phyloP scores from a whole-genome alignment of 2,797 vertebrate species.

The Falco columbarius region DNA sequence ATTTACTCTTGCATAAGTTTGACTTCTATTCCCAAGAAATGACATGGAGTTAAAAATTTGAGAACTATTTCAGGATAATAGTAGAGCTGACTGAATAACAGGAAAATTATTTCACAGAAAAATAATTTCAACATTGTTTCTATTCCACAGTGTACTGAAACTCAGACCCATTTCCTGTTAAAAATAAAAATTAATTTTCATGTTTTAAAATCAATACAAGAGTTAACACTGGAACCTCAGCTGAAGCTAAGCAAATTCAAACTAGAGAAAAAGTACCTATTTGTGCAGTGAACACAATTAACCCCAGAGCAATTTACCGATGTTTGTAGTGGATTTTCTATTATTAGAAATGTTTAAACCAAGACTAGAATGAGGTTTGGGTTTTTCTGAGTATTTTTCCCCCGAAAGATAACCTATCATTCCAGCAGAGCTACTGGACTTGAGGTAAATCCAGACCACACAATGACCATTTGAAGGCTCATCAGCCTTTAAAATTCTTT shows the following conservation, averaged over 20 bases:
- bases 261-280: neutral
- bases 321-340: constrained; percentile 14
- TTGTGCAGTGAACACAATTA: constrained; percentile 27
- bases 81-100: constrained; percentile 7
- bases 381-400: rapidly evolving
- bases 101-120: constrained; percentile 38
- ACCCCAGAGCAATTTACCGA: constrained; percentile 34
- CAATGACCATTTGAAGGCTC: neutral
- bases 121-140: constrained; percentile 25
- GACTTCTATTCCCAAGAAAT: constrained; percentile 44
- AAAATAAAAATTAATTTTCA: constrained; percentile 45
- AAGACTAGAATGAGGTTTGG: neutral
- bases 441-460: neutral
- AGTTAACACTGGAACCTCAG: constrained; percentile 27
- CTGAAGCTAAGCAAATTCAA: constrained; percentile 45
- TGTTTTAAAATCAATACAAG: constrained; percentile 16
- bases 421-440: neutral
- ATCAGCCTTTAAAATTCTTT: neutral
- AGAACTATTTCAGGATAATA: constrained; percentile 28
- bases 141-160: constrained; percentile 4
- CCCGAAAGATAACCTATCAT: neutral
- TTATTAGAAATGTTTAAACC: constrained; percentile 27
- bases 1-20: constrained; percentile 43
- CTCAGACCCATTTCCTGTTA: constrained; percentile 9
- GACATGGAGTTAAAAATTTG: neutral